Conservation (phyloP, 2,888 invertebrate species). For the Drosophila aldrichi region DNA sequence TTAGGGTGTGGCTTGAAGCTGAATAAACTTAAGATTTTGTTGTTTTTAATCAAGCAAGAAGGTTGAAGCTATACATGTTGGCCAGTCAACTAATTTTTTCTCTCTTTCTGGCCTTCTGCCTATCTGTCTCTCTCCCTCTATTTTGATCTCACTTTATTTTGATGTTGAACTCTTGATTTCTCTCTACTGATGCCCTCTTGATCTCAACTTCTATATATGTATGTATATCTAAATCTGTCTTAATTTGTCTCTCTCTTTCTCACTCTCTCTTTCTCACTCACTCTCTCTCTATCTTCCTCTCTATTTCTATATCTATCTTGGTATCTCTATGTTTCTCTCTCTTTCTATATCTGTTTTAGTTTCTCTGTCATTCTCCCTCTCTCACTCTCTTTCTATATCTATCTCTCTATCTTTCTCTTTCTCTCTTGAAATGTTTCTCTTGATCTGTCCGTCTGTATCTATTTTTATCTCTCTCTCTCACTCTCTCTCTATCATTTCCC, state of each 20-base stretch:
- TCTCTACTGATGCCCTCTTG: too few species aligned
- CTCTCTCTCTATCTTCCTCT: background rate
- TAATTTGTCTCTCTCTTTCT: background rate
- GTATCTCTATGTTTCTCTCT: background rate
- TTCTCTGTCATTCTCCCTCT: background rate
- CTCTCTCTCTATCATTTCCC: too few species aligned
- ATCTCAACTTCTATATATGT: background rate
- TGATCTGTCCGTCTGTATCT: rapidly evolving
- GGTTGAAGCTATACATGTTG: too few species aligned
- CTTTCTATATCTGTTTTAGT: background rate
- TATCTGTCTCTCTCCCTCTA: background rate
- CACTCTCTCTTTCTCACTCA: background rate
- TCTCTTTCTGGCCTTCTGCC: too few species aligned
- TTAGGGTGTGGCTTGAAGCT: too few species aligned
- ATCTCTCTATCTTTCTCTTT: too few species aligned
- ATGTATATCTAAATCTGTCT: background rate
- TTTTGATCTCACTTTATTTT: background rate
- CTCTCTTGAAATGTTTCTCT: background rate
- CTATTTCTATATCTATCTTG: background rate
- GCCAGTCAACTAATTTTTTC: too few species aligned
- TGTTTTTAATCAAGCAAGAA: too few species aligned
- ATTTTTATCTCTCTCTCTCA: too few species aligned
- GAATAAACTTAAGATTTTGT: too few species aligned
- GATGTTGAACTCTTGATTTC: too few species aligned
- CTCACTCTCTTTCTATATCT: background rate